Percentiles rank a stretch among this genome's conserved stretches.
phyloP scores from a whole-genome alignment of 2,888 invertebrate species.

The Athalia cordata region DNA sequence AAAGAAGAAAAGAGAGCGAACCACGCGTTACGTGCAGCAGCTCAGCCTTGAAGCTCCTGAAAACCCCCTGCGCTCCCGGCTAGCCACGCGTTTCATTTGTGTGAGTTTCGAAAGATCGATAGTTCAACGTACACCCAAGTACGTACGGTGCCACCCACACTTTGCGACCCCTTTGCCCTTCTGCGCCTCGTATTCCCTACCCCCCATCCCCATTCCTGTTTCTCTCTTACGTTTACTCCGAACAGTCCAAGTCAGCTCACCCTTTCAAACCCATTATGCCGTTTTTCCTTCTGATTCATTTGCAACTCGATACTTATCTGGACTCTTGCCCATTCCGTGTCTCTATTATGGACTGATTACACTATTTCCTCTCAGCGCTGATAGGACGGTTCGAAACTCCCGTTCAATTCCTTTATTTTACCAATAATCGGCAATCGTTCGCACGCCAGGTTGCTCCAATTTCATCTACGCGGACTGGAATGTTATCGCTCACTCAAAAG shows the following conservation, averaged over 20 bases:
- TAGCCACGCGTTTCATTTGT: slow-evolving; percentile 46
- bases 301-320: slow-evolving; percentile 28
- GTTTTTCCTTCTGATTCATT: slow-evolving; percentile 47
- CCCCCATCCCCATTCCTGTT: slow-evolving; percentile 46
- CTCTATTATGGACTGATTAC: slow-evolving; percentile 31
- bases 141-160: slow-evolving; percentile 57
- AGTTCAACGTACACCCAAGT: slow-evolving; percentile 70
- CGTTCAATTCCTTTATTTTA: slow-evolving; percentile 5
- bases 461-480: slow-evolving; percentile 3
- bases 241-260: slow-evolving; percentile 18
- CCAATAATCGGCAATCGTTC: slow-evolving; percentile 29
- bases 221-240: slow-evolving; percentile 28
- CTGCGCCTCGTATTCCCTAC: slow-evolving; percentile 37
- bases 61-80: slow-evolving; percentile 16
- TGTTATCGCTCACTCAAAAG: background rate
- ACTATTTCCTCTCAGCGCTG: slow-evolving; percentile 8
- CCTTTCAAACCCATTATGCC: slow-evolving; percentile 48
- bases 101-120: slow-evolving; percentile 63
- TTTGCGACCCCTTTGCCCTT: slow-evolving; percentile 37
- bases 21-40: slow-evolving; percentile 28
- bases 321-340: slow-evolving; percentile 33
- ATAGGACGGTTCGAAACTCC: slow-evolving; percentile 13
- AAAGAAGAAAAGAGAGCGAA: background rate
- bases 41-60: slow-evolving; percentile 35
- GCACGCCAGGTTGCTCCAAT: slow-evolving; percentile 13